Base-by-base conservation (phyloP, 1,140 invertebrate genomes). In the Meloidogyne chitwoodi region DNA sequence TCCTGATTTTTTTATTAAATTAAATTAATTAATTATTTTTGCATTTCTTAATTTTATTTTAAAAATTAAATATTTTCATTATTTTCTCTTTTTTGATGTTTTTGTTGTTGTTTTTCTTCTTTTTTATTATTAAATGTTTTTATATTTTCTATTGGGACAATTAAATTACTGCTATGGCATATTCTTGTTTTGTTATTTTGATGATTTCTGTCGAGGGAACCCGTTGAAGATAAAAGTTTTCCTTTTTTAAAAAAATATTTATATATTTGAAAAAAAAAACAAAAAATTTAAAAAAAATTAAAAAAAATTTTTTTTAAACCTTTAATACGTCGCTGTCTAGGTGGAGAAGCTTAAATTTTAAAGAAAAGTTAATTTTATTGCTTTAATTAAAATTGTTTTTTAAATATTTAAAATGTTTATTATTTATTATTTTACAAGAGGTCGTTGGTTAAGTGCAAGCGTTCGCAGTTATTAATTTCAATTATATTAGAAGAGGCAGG, bases 91-190 rank as follows among this genome's bases (percentile, higher is more conserved):
- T 6, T n/a, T 56, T 56, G 3, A 6, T 48, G 4, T 48, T 48
- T 4, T 19, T 19, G 4, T 19, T 48, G 14, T 19, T 48, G 19
- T 19, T n/a, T n/a, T n/a, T n/a, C n/a, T n/a, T n/a, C n/a, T n/a
- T n/a, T n/a, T n/a, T 48, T 11, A 16, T 27, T 19, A 19, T 26
- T 48, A 24, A 24, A 26, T 19, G 67, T 68, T 70, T 70, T 70
- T 22, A 29, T 27, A 22, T 38, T 70, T 26, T 24, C 68, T 19
- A 70, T 44, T n/a, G 68, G 68, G 26, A 29, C 68, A 16, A 70
- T 61, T 61, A 70, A 70, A 70, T 70, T 70, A 61, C 8, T 70
- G 34, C 68, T 61, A 41, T 70, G 68, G 34, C 68, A 70, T 29
- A 70, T 70, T n/a, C 68, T 44, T 69, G 68, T 56, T 69, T 10